Evolutionary conservation across 2,113 vertebrate species (phyloP).

Genomic region (Sapayoa aenigma): DNA sequence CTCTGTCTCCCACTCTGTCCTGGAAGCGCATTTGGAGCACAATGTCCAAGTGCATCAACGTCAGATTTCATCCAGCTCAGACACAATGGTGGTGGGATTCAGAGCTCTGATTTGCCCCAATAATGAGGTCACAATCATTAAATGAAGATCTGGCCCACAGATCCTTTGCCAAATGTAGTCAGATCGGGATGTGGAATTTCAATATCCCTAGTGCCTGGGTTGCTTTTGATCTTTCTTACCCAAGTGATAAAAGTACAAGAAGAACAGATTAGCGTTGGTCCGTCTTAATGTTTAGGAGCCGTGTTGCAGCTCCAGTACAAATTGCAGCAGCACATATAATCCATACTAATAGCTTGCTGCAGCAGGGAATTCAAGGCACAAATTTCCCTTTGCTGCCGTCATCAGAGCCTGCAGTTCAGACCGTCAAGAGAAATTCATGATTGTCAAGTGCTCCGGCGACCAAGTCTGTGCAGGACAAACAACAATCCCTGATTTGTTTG

Average conservation of each 20-base stretch:
- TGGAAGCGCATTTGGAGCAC: rapidly evolving
- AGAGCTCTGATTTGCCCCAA: background rate
- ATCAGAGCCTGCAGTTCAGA: background rate
- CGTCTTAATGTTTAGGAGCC: background rate
- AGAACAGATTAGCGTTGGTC: background rate
- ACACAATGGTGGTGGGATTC: background rate
- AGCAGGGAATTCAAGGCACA: background rate
- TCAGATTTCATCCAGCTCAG: background rate
- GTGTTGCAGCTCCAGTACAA: background rate
- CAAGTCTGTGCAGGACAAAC: background rate
- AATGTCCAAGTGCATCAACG: background rate
- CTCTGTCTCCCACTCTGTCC: background rate
- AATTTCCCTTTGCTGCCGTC: background rate
- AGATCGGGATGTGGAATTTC: background rate
- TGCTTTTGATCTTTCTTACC: slow-evolving; percentile 25
- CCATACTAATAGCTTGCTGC: background rate
- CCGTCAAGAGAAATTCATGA: background rate
- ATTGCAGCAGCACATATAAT: background rate
- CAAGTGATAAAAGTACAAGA: slow-evolving; percentile 11
- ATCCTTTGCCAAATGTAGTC: slow-evolving; percentile 11
- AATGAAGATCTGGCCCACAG: background rate
- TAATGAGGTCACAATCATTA: background rate
- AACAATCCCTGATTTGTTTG: slow-evolving; percentile 13
- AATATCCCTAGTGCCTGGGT: background rate
- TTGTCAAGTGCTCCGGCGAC: background rate